A percentile compares a stretch with the other conserved stretches of the same genome.
Evolutionary conservation across 2,797 vertebrate genomes (phyloP).

Genomic region (Phyllotis vaccarum): DNA sequence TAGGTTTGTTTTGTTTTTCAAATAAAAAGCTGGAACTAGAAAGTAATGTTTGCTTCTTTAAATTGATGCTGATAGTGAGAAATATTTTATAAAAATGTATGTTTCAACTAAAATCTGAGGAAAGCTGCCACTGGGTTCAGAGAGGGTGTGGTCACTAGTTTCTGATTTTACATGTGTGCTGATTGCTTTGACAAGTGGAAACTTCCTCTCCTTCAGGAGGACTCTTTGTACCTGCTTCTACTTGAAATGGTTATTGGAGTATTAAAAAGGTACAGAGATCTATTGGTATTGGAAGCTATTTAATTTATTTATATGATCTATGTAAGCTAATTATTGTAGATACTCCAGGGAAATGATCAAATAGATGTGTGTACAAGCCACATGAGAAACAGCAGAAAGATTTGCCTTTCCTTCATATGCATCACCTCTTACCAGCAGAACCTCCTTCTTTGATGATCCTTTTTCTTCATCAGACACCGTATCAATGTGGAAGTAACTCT

Average conservation of each 20-base stretch:
- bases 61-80: constrained; percentile 75
- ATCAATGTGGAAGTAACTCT: constrained; percentile 41
- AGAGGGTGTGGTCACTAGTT: constrained; percentile 76
- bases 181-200: constrained; percentile 74
- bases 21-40: constrained; percentile 34
- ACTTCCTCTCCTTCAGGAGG: constrained; percentile 61
- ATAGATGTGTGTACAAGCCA: background rate
- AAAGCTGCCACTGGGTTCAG: constrained; percentile 69
- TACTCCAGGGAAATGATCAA: constrained; percentile 55
- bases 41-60: constrained; percentile 73
- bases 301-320: constrained; percentile 64
- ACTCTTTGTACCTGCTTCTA: constrained; percentile 63
- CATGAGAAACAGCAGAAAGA: constrained; percentile 18
- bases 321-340: constrained; percentile 40
- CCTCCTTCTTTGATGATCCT: constrained; percentile 17
- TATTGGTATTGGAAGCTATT: constrained; percentile 34
- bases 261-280: constrained; percentile 64
- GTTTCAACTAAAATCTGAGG: constrained; percentile 79
- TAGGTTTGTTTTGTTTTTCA: constrained; percentile 19
- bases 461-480: constrained; percentile 59
- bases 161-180: constrained; percentile 78
- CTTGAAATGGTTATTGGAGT: constrained; percentile 46
- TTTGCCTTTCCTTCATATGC: constrained; percentile 50
- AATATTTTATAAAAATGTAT: constrained; percentile 78
- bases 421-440: constrained; percentile 54